Evolutionary conservation across 1,140 invertebrate genomes (phyloP).

Genomic region (Drosophila watanabei): DNA sequence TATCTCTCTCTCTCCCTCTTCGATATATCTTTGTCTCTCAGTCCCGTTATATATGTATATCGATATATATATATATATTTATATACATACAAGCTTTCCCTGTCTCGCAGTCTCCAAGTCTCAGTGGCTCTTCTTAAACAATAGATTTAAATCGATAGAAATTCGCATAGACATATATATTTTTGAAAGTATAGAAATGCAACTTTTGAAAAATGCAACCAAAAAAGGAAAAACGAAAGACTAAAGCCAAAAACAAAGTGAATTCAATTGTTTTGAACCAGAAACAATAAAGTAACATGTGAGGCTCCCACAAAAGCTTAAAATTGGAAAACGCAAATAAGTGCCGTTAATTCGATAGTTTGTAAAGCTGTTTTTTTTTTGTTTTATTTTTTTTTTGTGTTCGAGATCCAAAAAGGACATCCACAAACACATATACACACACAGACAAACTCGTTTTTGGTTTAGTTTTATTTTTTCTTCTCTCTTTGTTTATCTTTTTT

Average conservation of each 20-base stretch:
- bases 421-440: slow-evolving; percentile 17
- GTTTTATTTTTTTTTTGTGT: slow-evolving; percentile 12
- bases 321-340: slow-evolving; percentile 9
- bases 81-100: background rate
- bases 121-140: slow-evolving; percentile 33
- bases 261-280: slow-evolving; percentile 39
- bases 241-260: slow-evolving; percentile 55
- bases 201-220: slow-evolving; percentile 71
- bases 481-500: slow-evolving; percentile 16
- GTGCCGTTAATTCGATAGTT: slow-evolving; percentile 47
- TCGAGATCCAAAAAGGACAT: slow-evolving; percentile 37
- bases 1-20: slow-evolving; percentile 31
- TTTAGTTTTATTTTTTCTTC: slow-evolving; percentile 18
- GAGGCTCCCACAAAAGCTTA: slow-evolving; percentile 19
- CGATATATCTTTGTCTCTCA: slow-evolving; percentile 16
- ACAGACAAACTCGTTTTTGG: slow-evolving; percentile 39
- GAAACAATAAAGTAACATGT: slow-evolving; percentile 34
- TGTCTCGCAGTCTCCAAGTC: slow-evolving; percentile 22
- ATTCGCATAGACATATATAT: slow-evolving; percentile 66
- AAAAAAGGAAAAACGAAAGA: slow-evolving; percentile 45
- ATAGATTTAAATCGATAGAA: slow-evolving; percentile 61
- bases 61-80: slow-evolving; percentile 5
- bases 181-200: slow-evolving; percentile 79
- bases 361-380: slow-evolving; percentile 33
- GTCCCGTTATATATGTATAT: slow-evolving; percentile 24